phyloP scores from a whole-genome alignment of 2,888 invertebrate genomes.

The Meganola albula region DNA sequence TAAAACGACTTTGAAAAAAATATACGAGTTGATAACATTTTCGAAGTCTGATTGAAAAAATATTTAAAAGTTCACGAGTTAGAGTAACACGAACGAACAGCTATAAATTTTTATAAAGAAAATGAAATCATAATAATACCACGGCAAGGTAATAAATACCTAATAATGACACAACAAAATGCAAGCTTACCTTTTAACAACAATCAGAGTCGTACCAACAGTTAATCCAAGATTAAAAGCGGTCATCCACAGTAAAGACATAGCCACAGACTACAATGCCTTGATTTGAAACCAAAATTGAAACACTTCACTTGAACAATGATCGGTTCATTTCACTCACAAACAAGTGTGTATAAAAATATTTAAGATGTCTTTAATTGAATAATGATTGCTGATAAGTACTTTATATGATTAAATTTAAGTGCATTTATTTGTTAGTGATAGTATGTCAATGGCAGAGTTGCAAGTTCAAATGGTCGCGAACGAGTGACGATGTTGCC shows the following conservation, averaged over 20 bases:
- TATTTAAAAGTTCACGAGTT: no score
- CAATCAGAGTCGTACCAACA: constrained; percentile 79
- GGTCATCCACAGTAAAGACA: constrained; percentile 81
- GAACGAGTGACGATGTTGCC: constrained; percentile 43
- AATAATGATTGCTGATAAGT: no score
- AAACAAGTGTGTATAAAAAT: no score
- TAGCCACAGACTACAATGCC: constrained; percentile 40
- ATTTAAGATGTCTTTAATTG: no score
- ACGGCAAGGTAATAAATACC: not conserved
- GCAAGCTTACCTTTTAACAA: constrained; percentile 77
- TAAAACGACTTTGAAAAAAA: no score
- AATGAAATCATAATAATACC: not conserved
- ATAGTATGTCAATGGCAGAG: constrained; percentile 23
- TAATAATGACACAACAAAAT: not conserved
- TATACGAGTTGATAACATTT: no score
- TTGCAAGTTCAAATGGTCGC: constrained; percentile 38
- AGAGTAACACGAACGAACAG: no score
- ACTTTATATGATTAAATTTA: no score
- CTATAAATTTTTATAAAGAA: no score
- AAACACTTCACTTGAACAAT: constrained; percentile 12
- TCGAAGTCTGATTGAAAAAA: no score
- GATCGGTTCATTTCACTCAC: constrained; percentile 22
- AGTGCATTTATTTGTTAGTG: no score
- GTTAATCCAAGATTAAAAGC: constrained; percentile 80
- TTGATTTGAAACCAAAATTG: constrained; percentile 16